Evolutionary conservation across 1,140 invertebrate genomes (phyloP).

Genomic region (Kradibia gibbosae): DNA sequence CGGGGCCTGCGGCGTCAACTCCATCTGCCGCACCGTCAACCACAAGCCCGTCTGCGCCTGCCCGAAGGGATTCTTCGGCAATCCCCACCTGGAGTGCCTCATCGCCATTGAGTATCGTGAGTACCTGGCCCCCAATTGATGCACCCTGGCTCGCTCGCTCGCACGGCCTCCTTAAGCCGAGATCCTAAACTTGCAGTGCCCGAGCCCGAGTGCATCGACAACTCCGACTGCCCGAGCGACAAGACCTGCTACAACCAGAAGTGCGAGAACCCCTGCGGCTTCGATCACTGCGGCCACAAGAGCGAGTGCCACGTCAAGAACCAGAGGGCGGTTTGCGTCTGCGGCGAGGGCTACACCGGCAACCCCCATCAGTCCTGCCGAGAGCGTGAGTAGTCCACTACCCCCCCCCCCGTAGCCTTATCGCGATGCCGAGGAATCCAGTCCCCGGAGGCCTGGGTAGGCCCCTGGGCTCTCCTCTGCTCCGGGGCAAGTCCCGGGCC

Average conservation of each 20-base stretch:
- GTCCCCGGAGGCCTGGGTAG: too few relatives aligned
- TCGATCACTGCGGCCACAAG: constrained; percentile 83
- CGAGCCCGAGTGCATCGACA: constrained; percentile 83
- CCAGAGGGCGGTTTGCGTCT: constrained; percentile 88
- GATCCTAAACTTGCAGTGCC: constrained; percentile 67
- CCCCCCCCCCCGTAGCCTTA: too few relatives aligned
- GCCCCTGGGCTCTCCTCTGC: too few relatives aligned
- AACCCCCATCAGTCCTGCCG: constrained; percentile 86
- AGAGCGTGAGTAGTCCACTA: constrained; percentile 78
- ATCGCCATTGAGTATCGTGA: constrained; percentile 58
- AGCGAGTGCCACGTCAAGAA: constrained; percentile 86
- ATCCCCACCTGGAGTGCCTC: constrained; percentile 82
- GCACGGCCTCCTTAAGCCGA: too few relatives aligned
- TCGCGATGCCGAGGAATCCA: too few relatives aligned
- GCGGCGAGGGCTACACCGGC: constrained; percentile 87
- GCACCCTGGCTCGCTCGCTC: too few relatives aligned
- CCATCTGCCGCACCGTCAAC: constrained; percentile 86
- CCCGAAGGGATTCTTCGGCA: constrained; percentile 85
- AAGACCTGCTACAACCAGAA: constrained; percentile 86
- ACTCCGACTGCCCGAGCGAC: constrained; percentile 87
- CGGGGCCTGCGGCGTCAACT: constrained; percentile 87
- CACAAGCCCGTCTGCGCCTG: constrained; percentile 87
- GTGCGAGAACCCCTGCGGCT: constrained; percentile 85
- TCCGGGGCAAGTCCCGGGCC: too few relatives aligned
- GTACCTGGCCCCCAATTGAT: not conserved